Conservation (phyloP, 2,797 vertebrate species). For the Mionectes olivaceus region DNA sequence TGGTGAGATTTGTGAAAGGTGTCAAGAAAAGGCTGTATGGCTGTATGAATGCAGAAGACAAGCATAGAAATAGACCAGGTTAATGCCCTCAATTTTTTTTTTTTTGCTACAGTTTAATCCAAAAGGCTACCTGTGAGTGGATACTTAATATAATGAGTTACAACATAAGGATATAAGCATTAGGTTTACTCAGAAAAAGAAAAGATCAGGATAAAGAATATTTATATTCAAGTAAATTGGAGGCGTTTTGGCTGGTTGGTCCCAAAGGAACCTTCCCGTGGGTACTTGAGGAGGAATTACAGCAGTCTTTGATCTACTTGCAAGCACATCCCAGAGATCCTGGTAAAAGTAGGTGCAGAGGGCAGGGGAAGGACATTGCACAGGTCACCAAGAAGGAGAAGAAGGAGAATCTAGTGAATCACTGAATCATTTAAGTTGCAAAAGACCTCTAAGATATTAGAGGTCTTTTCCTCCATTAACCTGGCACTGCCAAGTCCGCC, state of each 20-base stretch:
- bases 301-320: neutral
- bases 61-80: neutral
- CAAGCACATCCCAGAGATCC: neutral
- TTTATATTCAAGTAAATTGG: neutral
- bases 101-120: neutral
- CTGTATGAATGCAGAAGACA: neutral
- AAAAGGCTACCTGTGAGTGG: neutral
- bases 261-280: neutral
- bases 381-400: neutral
- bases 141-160: neutral
- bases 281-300: neutral
- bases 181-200: neutral
- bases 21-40: neutral
- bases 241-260: neutral
- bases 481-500: neutral
- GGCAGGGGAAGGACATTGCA: neutral
- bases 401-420: neutral
- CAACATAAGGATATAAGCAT: neutral
- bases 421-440: neutral
- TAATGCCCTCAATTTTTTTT: neutral
- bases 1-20: neutral
- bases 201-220: neutral
- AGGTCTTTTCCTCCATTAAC: neutral
- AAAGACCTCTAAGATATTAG: neutral
- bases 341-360: neutral